phyloP scores from a whole-genome alignment of 2,113 vertebrate species.

The Etheostoma spectabile region DNA sequence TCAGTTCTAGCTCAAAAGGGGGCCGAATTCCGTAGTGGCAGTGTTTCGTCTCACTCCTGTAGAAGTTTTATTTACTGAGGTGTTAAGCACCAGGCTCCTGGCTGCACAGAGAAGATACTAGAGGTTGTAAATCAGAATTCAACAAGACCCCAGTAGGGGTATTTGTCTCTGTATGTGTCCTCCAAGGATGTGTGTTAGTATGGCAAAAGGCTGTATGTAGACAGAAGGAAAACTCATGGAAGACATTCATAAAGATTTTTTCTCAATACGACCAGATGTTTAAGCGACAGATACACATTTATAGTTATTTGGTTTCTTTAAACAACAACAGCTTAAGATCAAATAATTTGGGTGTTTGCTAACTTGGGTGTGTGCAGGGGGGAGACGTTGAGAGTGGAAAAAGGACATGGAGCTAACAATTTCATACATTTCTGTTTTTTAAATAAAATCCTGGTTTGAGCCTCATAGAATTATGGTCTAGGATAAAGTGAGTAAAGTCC shows the following conservation, averaged over 20 bases:
- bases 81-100: conserved; percentile 69
- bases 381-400: not conserved
- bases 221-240: conserved; percentile 35
- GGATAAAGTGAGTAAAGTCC: not conserved
- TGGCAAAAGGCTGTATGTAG: conserved; percentile 27
- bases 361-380: not conserved
- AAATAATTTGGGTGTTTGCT: not conserved
- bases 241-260: conserved; percentile 36
- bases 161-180: conserved; percentile 57
- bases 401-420: not conserved
- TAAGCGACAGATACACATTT: conserved; percentile 7
- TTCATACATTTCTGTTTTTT: conserved; percentile 7
- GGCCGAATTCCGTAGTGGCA: conserved; percentile 68
- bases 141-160: conserved; percentile 65
- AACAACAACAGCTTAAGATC: not conserved
- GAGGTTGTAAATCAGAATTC: conserved; percentile 74
- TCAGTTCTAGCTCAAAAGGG: conserved; percentile 52
- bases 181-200: conserved; percentile 39
- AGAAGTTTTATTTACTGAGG: conserved; percentile 77
- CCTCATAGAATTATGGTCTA: not conserved
- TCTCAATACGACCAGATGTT: conserved; percentile 44
- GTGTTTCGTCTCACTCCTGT: conserved; percentile 48
- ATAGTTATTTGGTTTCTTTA: conserved; percentile 24
- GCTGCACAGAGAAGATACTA: conserved; percentile 75
- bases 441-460: not conserved